A percentile compares a stretch with the other conserved stretches of the same genome.
Conservation (phyloP, 2,113 vertebrate species). For the Hippocampus mohnikei region DNA sequence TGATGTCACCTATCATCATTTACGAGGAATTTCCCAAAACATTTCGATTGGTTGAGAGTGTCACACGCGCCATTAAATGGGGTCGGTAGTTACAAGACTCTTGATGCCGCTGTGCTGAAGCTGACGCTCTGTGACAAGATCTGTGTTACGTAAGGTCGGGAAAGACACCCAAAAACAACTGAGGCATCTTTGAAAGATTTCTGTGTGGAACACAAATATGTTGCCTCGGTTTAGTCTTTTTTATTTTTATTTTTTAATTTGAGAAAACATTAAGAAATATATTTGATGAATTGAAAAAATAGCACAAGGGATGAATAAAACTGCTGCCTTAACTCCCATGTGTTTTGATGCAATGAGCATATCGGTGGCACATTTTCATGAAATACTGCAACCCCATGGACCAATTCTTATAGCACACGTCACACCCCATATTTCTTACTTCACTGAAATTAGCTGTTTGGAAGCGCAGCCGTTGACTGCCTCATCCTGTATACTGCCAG, state of each 20-base stretch:
- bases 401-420: too few species aligned
- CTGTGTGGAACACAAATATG: constrained; percentile 41
- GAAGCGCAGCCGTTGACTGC: too few species aligned
- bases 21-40: background rate
- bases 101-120: constrained; percentile 55
- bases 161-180: constrained; percentile 38
- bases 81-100: constrained; percentile 64
- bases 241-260: background rate
- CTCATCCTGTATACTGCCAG: too few species aligned
- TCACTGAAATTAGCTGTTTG: too few species aligned
- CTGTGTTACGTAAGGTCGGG: constrained; percentile 60
- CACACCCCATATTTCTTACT: too few species aligned
- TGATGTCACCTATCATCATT: background rate
- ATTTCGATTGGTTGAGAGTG: background rate
- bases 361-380: too few species aligned
- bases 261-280: background rate
- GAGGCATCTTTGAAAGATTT: constrained; percentile 54
- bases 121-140: constrained; percentile 65
- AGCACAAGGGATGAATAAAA: too few species aligned
- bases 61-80: constrained; percentile 47
- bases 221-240: background rate
- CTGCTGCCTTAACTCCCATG: too few species aligned
- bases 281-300: too few species aligned
- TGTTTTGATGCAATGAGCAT: too few species aligned
- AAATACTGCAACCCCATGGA: too few species aligned